Conservation (phyloP, 1,140 invertebrate genomes). For the Cheumatopsyche charites region DNA sequence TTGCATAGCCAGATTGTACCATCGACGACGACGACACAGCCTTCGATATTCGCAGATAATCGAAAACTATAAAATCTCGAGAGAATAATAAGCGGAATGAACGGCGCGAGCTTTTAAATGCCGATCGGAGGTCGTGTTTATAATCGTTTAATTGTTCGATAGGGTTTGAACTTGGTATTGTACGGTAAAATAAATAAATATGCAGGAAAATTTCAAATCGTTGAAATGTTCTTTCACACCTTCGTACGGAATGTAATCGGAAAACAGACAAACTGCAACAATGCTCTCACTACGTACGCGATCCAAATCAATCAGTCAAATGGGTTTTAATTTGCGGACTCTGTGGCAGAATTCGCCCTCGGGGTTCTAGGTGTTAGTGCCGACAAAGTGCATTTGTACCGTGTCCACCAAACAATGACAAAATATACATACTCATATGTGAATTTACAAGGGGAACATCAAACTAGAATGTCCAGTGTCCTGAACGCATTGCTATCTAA, state of each 20-base stretch:
- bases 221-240: not conserved
- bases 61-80: not conserved
- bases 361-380: constrained; percentile 5
- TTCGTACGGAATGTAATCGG: no score
- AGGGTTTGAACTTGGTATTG: not conserved
- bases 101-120: not conserved
- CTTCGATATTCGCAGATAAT: not conserved
- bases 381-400: constrained; percentile 34
- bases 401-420: not conserved
- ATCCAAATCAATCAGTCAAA: constrained; percentile 1
- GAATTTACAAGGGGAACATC: not conserved
- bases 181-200: not conserved
- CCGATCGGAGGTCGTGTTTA: not conserved
- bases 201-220: not conserved
- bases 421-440: no score
- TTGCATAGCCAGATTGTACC: constrained; percentile 12
- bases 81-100: not conserved
- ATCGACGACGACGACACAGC: not conserved
- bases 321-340: constrained; percentile 31
- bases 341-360: not conserved
- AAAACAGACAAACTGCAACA: no score
- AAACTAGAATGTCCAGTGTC: no score
- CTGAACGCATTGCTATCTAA: no score
- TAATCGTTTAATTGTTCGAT: no score
- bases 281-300: not conserved